Percentiles rank a stretch among this genome's conserved stretches.
Evolutionary conservation across 2,113 vertebrate genomes (phyloP).

Genomic region (Hippopotamus amphibius): DNA sequence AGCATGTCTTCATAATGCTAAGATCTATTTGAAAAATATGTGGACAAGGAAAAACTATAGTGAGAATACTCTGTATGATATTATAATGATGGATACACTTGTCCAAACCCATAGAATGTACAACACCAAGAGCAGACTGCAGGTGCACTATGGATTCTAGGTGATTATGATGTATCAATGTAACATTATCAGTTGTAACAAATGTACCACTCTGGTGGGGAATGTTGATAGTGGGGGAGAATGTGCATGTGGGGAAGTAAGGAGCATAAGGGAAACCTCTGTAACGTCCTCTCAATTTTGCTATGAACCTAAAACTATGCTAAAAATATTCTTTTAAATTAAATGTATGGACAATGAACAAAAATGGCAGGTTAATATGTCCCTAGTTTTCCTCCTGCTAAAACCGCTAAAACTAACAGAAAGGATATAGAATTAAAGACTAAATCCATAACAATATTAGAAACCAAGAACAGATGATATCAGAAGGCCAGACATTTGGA

Average conservation of each 20-base stretch:
- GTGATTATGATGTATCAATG: background rate
- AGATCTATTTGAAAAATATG: background rate
- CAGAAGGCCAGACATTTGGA: background rate
- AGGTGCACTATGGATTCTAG: background rate
- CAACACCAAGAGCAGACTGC: background rate
- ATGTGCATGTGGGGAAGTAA: rapidly evolving
- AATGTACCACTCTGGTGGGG: background rate
- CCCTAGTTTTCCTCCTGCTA: background rate
- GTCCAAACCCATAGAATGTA: background rate
- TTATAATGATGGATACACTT: background rate
- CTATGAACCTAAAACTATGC: background rate
- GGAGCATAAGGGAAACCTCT: background rate
- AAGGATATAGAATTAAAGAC: background rate
- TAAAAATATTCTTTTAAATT: background rate
- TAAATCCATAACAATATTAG: background rate
- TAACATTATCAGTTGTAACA: background rate
- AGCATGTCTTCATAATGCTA: background rate
- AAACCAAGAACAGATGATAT: background rate
- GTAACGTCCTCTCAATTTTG: background rate
- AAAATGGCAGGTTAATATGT: background rate
- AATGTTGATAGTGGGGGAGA: background rate
- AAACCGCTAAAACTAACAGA: background rate
- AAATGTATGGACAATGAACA: background rate
- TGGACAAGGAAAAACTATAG: background rate
- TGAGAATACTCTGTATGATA: background rate